phyloP scores from a whole-genome alignment of 53 echinoderm and acorn worm genomes.

The Henricia sp. region DNA sequence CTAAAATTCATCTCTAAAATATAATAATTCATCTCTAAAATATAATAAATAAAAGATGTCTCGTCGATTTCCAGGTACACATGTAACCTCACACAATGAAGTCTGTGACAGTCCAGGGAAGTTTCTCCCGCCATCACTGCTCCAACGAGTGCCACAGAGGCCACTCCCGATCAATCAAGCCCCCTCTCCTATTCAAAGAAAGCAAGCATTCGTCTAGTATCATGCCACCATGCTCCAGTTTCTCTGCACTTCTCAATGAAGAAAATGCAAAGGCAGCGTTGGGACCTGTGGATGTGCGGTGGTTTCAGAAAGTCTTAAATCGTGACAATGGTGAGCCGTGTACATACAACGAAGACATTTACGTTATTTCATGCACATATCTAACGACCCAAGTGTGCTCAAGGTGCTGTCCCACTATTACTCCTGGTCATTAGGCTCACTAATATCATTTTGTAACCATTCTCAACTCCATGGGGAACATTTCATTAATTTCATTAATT shows the following conservation, averaged over 20 bases:
- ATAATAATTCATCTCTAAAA: no score
- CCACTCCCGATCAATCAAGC: neutral
- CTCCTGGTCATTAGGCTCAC: no score
- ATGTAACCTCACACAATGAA: slow-evolving; percentile 34
- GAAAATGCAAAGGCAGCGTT: slow-evolving; percentile 4
- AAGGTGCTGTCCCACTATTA: no score
- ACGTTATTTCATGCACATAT: no score
- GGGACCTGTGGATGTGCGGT: slow-evolving; percentile 59
- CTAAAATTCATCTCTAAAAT: no score
- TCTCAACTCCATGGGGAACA: no score
- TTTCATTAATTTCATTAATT: no score
- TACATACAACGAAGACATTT: no score
- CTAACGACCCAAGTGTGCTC: no score
- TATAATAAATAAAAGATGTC: no score
- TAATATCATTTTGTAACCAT: no score
- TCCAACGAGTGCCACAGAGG: slow-evolving; percentile 14
- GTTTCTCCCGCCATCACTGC: slow-evolving; percentile 14
- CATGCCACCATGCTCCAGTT: neutral
- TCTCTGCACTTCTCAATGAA: slow-evolving; percentile 30
- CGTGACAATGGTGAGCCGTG: slow-evolving; percentile 22
- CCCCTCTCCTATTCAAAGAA: slow-evolving; percentile 21
- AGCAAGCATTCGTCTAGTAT: neutral
- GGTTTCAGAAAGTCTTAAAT: slow-evolving; percentile 54
- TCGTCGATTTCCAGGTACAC: neutral
- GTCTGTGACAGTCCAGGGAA: slow-evolving; percentile 26